phyloP scores from a whole-genome alignment of 1,140 invertebrate species.

The Drosophila hydei region DNA sequence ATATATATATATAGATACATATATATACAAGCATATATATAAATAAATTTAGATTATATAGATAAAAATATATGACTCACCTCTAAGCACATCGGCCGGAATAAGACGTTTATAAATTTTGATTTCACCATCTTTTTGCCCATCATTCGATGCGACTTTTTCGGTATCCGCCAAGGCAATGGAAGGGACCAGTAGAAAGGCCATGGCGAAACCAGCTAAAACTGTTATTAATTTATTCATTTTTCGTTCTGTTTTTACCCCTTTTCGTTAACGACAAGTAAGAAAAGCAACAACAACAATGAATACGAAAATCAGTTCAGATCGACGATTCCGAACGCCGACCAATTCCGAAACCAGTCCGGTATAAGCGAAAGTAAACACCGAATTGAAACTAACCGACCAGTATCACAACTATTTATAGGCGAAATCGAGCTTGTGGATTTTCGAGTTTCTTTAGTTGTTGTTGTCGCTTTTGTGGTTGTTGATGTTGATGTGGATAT shows the following conservation, averaged over 20 bases:
- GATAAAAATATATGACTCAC: conserved; percentile 84
- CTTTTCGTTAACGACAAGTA: background rate
- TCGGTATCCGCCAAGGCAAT: conserved; percentile 18
- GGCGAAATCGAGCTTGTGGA: conserved; percentile 28
- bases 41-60: background rate
- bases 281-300: conserved; percentile 8
- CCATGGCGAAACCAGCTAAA: conserved; percentile 26
- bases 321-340: conserved; percentile 15
- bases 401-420: conserved; percentile 65
- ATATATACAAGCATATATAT: background rate
- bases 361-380: conserved; percentile 62
- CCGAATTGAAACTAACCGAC: conserved; percentile 42
- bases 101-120: conserved; percentile 92
- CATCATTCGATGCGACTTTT: conserved; percentile 23
- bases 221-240: conserved; percentile 43
- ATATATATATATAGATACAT: background rate
- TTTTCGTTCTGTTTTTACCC: conserved; percentile 34
- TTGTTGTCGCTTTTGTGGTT: background rate
- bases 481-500: conserved; percentile 11
- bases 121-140: conserved; percentile 84
- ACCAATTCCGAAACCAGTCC: conserved; percentile 40
- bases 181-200: conserved; percentile 20
- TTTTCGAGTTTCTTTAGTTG: conserved; percentile 35
- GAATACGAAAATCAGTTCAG: conserved; percentile 1
- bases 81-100: conserved; percentile 93